Percentiles rank a stretch among this genome's conserved stretches.
phyloP scores from a whole-genome alignment of 2,888 invertebrate species.

The Sepiola atlantica region DNA sequence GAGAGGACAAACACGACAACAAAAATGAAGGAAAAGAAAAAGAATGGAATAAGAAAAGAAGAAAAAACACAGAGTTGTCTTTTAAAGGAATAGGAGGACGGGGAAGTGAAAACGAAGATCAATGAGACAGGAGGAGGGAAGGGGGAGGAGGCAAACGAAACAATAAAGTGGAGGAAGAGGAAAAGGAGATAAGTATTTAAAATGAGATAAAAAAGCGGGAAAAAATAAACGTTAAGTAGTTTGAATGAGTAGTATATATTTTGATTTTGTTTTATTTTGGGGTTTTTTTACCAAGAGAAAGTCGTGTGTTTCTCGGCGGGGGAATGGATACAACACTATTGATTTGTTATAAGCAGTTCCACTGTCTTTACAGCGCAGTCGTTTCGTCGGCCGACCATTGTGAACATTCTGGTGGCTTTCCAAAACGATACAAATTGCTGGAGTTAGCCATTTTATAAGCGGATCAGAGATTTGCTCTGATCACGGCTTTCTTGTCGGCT shows the following conservation, averaged over 20 bases:
- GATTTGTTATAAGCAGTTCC: neutral
- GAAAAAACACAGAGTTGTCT: neutral
- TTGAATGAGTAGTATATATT: neutral
- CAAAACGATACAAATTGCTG: conserved; percentile 32
- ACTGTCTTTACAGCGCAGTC: too few relatives aligned
- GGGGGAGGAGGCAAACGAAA: neutral
- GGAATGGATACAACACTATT: neutral
- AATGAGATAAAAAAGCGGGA: neutral
- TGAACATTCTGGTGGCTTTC: neutral
- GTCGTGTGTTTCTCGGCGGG: neutral
- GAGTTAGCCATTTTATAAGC: neutral
- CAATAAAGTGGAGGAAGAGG: neutral
- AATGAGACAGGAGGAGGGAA: neutral
- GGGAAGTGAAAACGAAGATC: too few relatives aligned
- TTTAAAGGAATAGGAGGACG: too few relatives aligned
- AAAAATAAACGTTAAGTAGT: neutral
- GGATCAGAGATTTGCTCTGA: neutral
- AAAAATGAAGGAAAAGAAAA: neutral
- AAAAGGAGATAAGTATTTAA: neutral
- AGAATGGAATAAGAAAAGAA: neutral
- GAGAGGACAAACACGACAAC: neutral
- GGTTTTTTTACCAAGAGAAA: neutral
- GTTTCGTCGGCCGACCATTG: neutral
- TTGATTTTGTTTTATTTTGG: too few relatives aligned
- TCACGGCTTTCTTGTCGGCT: conserved; percentile 2